Base-by-base conservation (phyloP, 1,140 invertebrate genomes). In the Micrasema longulum region DNA sequence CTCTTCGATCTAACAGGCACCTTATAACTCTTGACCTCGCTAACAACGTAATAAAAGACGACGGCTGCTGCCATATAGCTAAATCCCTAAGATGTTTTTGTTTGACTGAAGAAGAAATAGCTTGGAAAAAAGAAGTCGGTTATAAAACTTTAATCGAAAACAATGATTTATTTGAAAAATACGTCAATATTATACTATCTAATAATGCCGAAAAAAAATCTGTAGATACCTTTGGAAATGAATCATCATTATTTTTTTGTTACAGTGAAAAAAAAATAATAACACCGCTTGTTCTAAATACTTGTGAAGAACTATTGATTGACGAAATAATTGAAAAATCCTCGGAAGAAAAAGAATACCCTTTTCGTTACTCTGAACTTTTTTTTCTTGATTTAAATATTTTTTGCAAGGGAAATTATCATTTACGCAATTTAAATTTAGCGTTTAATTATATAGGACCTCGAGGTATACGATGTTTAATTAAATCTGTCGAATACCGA, bases 1-100 rank as follows among this genome's bases (percentile, higher is more conserved):
- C 47, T 14, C 31, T 66, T 26, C 50, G 64, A 53, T 26, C 47
- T 18, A 66, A 66, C 18, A 22, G 64, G 12, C 16, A n/a, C n/a
- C 11, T 66, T 7, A 35, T 18, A 11, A 35, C 26, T 6, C 43
- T 66, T 11, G 36, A 6, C 20, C 35, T 66, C 2, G 64, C 64
- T 16, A 47, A 66, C 11, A 66, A 66, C n/a, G 14, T 18, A 53
- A 66, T 66, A 12, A 53, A 31, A 66, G 64, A 66, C 14, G 2
- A 36, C 10, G 64, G 64, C 1, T 66, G 64, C 31, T 66, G 35
- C 18, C 14, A 20, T 18, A 36, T 66, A 20, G 23, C 47, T 1
- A 31, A 52, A 47, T 50, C 64, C 7, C 20, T 50, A 5, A 66
- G 52, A 53, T 50, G 22, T 14, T 66, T 66, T 36, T 66, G 64